These are phyloP conservation scores for Drosophila ogumai DNA, from an alignment of 1,140 invertebrate species.

Conservation along the genomic window DNA sequence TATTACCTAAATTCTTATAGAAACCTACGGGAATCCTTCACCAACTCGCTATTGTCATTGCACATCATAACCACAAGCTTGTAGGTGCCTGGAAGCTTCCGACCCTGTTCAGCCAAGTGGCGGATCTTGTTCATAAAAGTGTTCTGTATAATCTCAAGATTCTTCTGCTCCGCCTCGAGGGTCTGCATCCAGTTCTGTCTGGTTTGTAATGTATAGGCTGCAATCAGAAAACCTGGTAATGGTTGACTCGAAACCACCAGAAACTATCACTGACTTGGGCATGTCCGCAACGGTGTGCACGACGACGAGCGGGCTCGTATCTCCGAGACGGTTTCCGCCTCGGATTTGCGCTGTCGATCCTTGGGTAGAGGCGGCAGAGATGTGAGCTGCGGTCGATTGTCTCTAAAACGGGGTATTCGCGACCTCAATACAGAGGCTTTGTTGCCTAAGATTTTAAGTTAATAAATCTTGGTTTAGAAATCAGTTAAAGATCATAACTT, in stretches of 20 bases:
- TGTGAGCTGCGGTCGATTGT: neutral
- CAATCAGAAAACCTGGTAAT: too few relatives aligned
- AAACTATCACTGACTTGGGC: neutral
- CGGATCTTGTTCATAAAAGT: slow-evolving; percentile 47
- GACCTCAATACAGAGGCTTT: neutral
- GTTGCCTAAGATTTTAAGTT: neutral
- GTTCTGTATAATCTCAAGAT: slow-evolving; percentile 45
- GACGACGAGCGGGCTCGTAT: neutral
- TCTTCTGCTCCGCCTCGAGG: slow-evolving; percentile 30
- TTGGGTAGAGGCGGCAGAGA: neutral
- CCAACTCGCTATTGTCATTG: slow-evolving; percentile 42
- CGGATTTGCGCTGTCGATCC: neutral
- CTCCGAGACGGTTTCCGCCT: neutral
- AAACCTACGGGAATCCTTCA: neutral
- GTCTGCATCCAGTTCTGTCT: neutral
- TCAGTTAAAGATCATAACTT: neutral
- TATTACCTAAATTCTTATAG: too few relatives aligned
- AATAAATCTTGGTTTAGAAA: neutral
- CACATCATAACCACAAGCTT: slow-evolving; percentile 54
- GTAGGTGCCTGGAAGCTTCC: slow-evolving; percentile 3
- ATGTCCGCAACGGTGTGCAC: neutral
- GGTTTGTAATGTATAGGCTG: neutral
- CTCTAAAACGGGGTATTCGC: neutral
- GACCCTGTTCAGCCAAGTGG: neutral
- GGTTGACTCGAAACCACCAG: too few relatives aligned